A percentile compares a stretch with the other conserved stretches of the same genome.
Evolutionary conservation across 2,888 invertebrate genomes (phyloP).

Genomic region (Chymomyza fuscimana): DNA sequence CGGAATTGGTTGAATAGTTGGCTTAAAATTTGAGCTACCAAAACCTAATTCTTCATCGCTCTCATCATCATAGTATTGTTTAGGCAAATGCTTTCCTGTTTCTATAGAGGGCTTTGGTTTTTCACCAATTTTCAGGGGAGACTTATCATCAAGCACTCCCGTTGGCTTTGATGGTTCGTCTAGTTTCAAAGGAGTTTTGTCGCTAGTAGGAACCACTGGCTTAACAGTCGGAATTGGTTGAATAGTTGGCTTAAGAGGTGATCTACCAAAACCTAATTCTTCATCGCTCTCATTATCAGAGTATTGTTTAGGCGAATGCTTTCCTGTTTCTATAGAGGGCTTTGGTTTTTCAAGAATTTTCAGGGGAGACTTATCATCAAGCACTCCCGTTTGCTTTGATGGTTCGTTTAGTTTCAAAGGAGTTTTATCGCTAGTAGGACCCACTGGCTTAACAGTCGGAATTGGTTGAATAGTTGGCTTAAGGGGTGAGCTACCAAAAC

Average conservation of each 20-base stretch:
- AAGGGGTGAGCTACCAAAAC: not conserved
- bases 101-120: not conserved
- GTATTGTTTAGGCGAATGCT: not conserved
- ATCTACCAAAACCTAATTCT: slow-evolving; percentile 3
- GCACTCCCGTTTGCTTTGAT: not conserved
- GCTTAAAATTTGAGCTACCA: not conserved
- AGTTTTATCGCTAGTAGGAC: not conserved
- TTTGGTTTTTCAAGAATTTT: not conserved
- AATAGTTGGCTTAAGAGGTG: not conserved
- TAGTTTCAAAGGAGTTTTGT: not conserved
- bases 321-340: not conserved
- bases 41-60: not conserved
- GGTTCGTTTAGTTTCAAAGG: not conserved
- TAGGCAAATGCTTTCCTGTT: not conserved
- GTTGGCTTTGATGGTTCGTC: not conserved
- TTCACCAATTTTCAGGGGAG: not conserved
- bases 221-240: not conserved
- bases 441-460: not conserved
- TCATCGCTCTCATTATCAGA: slow-evolving; percentile 1
- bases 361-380: not conserved
- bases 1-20: not conserved
- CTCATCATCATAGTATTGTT: not conserved
- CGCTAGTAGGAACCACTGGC: not conserved
- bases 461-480: not conserved
- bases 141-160: not conserved